Percentiles rank a stretch among this genome's conserved stretches.
These are phyloP conservation scores for Hydraecia micacea DNA, from an alignment of 2,888 invertebrate species.

Conservation along the genomic window DNA sequence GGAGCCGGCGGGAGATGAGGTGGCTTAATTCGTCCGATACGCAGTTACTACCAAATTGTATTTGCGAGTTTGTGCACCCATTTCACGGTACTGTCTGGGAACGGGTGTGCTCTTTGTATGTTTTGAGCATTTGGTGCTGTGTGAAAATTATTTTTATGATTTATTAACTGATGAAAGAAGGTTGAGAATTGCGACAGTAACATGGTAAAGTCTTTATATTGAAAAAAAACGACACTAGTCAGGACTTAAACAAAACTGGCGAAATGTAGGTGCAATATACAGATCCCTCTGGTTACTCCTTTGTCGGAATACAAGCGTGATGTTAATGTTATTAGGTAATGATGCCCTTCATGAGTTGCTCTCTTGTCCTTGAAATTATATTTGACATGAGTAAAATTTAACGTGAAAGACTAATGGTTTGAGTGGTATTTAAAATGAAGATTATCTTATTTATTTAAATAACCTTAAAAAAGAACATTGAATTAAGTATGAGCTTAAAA, in stretches of 20 bases:
- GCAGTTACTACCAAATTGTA: slow-evolving; percentile 78
- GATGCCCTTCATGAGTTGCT: too few relatives aligned
- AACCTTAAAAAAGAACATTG: background rate
- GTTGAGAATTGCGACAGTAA: too few relatives aligned
- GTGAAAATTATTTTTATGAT: background rate
- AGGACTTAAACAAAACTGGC: background rate
- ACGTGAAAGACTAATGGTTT: background rate
- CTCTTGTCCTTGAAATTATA: too few relatives aligned
- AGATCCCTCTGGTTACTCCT: too few relatives aligned
- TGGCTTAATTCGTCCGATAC: slow-evolving; percentile 65
- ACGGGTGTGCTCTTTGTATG: slow-evolving; percentile 39
- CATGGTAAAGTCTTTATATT: too few relatives aligned
- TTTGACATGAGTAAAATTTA: background rate
- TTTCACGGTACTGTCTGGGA: slow-evolving; percentile 73
- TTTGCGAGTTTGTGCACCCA: slow-evolving; percentile 79
- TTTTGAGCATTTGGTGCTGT: slow-evolving; percentile 32
- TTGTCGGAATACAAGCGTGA: too few relatives aligned
- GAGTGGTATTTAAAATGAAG: background rate
- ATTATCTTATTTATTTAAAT: background rate
- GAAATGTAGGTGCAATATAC: too few relatives aligned
- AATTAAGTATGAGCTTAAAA: background rate
- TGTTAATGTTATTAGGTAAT: background rate
- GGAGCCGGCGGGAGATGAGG: slow-evolving; percentile 10
- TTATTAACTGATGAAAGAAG: background rate
- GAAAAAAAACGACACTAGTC: too few relatives aligned